These are phyloP conservation scores for Sinocyclocheilus maitianheensis DNA, from an alignment of 2,113 vertebrate species.

Conservation along the genomic window DNA sequence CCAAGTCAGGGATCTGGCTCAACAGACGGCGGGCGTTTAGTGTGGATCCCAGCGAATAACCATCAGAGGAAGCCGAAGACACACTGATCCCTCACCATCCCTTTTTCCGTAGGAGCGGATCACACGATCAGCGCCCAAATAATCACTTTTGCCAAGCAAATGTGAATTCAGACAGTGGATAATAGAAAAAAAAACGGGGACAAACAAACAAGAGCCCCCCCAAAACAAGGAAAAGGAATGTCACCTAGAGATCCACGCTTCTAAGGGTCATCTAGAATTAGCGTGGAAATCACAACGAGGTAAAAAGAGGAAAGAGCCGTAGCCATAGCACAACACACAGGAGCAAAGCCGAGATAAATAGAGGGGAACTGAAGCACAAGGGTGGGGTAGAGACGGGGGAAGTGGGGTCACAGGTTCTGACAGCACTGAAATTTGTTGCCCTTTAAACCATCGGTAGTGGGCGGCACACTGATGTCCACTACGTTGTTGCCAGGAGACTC, in stretches of 20 bases:
- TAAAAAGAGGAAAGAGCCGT: conserved; percentile 55
- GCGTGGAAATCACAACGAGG: conserved; percentile 67
- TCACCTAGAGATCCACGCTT: conserved; percentile 71
- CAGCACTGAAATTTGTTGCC: conserved; percentile 94
- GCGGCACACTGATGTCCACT: conserved; percentile 95
- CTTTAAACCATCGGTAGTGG: conserved; percentile 91
- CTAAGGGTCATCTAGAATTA: conserved; percentile 60
- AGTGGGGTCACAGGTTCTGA: conserved; percentile 89
- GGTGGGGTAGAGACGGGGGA: conserved; percentile 52
- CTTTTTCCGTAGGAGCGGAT: conserved; percentile 65
- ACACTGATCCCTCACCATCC: conserved; percentile 73
- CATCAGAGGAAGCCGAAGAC: conserved; percentile 51
- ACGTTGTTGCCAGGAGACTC: conserved; percentile 98
- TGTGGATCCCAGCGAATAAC: conserved; percentile 53
- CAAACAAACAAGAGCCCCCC: conserved; percentile 36
- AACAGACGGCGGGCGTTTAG: conserved; percentile 38
- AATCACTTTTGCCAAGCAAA: conserved; percentile 26
- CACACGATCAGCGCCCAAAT: conserved; percentile 70
- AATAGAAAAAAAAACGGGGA: conserved; percentile 39
- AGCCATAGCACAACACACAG: conserved; percentile 67
- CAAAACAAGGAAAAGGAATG: conserved; percentile 65
- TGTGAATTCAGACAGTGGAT: conserved; percentile 42
- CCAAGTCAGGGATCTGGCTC: conserved; percentile 52
- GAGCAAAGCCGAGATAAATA: conserved; percentile 71
- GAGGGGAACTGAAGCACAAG: conserved; percentile 51